Base-by-base conservation (phyloP, 37 sponge, comb jelly and placozoan species). In the Cliona cf. orientalis region DNA sequence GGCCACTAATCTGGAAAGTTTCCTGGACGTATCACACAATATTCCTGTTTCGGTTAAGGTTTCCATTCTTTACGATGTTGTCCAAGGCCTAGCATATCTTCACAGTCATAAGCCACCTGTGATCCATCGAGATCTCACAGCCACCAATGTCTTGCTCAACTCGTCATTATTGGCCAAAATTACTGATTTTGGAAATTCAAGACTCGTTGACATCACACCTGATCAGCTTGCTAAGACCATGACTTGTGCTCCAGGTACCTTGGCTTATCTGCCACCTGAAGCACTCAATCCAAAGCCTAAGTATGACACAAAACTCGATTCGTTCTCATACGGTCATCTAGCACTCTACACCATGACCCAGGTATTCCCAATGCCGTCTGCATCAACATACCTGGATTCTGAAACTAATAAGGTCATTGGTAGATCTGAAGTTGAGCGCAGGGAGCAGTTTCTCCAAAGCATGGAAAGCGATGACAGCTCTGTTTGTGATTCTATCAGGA, bases 61-160 rank as follows among this genome's bases (percentile, higher is more conserved):
- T 32, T 62, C 65, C 21, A 72, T 82, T 59, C 74, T 82, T 5
- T 28, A 42, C 31, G 83, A 82, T 39, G 66, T 82, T 21, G 73
- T 74, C 33, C 22, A 34, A 37, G 83, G 72, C 22, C 39, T 82
- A 29, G 21, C 37, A 34, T 82, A 63, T 66, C 83, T 82, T 3
- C 83, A 82, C 46, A 56, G 59, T 1, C 73, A 33, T 37, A 39
- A 40, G 2, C 63, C 63, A 25, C 63, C 63, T 25, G 38, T 72
- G 36, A 69, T 82, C 3, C 46, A 61, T 37, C 40, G 83, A 1
- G 83, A 72, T n/a, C 74, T 82, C 14, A 73, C 44, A 29, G 74
- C 83, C n/a, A 17, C 26, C 21, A 58, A 61, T 39, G 57, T 82
- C 25, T 53, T 71, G 36, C 73, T 82, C 74, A 82, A 69, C 22